A percentile compares a stretch with the other conserved stretches of the same genome.
Evolutionary conservation across 1,140 invertebrate species (phyloP).

Genomic region (Drosophila ogumai): DNA sequence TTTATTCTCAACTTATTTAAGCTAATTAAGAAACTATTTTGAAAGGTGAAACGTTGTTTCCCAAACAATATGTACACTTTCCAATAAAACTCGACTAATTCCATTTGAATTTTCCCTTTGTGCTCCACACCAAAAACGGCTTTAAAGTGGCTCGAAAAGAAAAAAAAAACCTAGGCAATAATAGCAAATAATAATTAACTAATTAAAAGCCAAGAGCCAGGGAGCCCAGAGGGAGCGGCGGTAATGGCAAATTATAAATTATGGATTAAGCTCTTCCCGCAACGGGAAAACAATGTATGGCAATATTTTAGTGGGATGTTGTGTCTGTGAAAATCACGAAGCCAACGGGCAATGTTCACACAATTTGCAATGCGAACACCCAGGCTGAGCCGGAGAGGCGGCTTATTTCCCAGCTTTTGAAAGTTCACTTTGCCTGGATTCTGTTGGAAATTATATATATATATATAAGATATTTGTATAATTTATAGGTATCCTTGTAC

Average conservation of each 20-base stretch:
- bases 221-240: conserved; percentile 5
- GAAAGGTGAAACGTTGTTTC: not conserved
- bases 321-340: conserved; percentile 46
- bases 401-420: conserved; percentile 20
- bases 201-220: conserved; percentile 56
- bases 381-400: not conserved
- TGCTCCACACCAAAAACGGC: conserved; percentile 8
- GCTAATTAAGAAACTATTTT: not conserved
- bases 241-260: conserved; percentile 69
- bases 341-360: conserved; percentile 51
- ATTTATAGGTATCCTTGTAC: not conserved
- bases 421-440: conserved; percentile 8
- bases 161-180: conserved; percentile 25
- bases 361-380: conserved; percentile 67
- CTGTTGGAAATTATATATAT: too few relatives aligned
- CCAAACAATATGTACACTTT: not conserved
- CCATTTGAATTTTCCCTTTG: conserved; percentile 7
- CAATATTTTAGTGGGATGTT: conserved; percentile 18
- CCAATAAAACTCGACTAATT: conserved; percentile 3
- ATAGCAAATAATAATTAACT: conserved; percentile 69
- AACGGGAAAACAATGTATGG: conserved; percentile 45
- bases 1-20: not conserved
- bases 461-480: not conserved
- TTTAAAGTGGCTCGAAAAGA: conserved; percentile 25
- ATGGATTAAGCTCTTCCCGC: conserved; percentile 59